Evolutionary conservation across 1,140 invertebrate genomes (phyloP).

Genomic region (Drosophila virilis): DNA sequence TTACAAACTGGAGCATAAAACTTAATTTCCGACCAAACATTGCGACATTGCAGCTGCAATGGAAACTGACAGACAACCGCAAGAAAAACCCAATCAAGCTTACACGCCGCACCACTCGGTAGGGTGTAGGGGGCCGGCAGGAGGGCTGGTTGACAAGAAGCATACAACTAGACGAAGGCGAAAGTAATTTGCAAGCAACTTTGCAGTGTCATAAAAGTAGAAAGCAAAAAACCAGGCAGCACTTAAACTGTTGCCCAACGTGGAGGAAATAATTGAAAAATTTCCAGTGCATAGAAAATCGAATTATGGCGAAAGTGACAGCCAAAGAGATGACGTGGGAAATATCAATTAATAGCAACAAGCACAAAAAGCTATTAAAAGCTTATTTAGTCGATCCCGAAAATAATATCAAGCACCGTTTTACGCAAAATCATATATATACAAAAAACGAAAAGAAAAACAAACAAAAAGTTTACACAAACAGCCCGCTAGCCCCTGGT

Average conservation of each 20-base stretch:
- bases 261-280: conserved; percentile 73
- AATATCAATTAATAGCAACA: conserved; percentile 75
- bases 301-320: conserved; percentile 73
- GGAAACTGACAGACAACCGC: conserved; percentile 57
- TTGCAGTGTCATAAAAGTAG: conserved; percentile 35
- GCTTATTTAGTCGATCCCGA: conserved; percentile 67
- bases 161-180: conserved; percentile 54
- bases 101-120: conserved; percentile 56
- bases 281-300: conserved; percentile 71
- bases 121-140: not conserved
- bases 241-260: conserved; percentile 41
- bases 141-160: not conserved
- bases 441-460: conserved; percentile 47
- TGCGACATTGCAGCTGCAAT: conserved; percentile 54
- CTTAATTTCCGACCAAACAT: conserved; percentile 62
- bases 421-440: conserved; percentile 55
- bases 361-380: conserved; percentile 74
- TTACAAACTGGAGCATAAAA: conserved; percentile 67
- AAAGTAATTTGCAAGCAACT: conserved; percentile 74
- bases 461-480: conserved; percentile 57
- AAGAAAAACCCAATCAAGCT: conserved; percentile 71
- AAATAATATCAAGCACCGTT: conserved; percentile 48
- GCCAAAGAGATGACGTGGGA: conserved; percentile 45
- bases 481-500: conserved; percentile 17
- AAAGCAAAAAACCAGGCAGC: not conserved